These are phyloP conservation scores for Limonius californicus DNA, from an alignment of 1,140 invertebrate genomes.

Conservation along the genomic window DNA sequence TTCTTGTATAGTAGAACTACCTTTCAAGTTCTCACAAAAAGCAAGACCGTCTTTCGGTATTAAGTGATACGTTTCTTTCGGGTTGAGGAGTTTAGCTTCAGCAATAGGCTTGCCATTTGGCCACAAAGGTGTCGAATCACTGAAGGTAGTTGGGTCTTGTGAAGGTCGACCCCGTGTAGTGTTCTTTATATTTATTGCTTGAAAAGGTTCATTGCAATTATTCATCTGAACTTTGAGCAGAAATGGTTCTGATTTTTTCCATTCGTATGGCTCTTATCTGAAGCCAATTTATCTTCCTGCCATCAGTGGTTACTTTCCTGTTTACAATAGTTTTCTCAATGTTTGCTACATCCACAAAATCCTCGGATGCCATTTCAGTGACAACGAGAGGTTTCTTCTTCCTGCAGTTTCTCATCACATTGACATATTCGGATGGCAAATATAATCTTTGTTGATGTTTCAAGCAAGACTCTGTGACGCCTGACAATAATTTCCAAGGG, in stretches of 20 bases:
- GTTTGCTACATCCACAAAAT: slow-evolving; percentile 11
- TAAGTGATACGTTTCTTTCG: too few species aligned
- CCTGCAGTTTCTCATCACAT: slow-evolving; percentile 34
- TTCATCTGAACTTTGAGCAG: slow-evolving; percentile 9
- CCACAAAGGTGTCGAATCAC: too few species aligned
- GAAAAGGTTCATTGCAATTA: neutral
- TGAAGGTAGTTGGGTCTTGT: too few species aligned
- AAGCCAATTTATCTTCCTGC: slow-evolving; percentile 23
- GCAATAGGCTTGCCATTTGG: too few species aligned
- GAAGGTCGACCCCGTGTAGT: too few species aligned
- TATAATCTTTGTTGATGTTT: slow-evolving; percentile 41
- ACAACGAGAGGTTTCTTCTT: slow-evolving; percentile 31
- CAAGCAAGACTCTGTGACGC: slow-evolving; percentile 35
- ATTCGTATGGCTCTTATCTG: slow-evolving; percentile 25
- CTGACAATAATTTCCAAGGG: too few species aligned
- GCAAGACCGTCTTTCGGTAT: too few species aligned
- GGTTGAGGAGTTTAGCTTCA: too few species aligned
- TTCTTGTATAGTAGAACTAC: too few species aligned
- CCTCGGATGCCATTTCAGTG: slow-evolving; percentile 5
- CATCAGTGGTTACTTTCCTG: slow-evolving; percentile 18
- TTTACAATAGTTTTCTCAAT: slow-evolving; percentile 24
- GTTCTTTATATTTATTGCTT: too few species aligned
- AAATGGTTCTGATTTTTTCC: slow-evolving; percentile 19
- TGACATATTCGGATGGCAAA: slow-evolving; percentile 37
- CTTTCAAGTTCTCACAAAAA: too few species aligned